Base-by-base conservation (phyloP, 2,113 vertebrate genomes). In the Zeus faber region DNA sequence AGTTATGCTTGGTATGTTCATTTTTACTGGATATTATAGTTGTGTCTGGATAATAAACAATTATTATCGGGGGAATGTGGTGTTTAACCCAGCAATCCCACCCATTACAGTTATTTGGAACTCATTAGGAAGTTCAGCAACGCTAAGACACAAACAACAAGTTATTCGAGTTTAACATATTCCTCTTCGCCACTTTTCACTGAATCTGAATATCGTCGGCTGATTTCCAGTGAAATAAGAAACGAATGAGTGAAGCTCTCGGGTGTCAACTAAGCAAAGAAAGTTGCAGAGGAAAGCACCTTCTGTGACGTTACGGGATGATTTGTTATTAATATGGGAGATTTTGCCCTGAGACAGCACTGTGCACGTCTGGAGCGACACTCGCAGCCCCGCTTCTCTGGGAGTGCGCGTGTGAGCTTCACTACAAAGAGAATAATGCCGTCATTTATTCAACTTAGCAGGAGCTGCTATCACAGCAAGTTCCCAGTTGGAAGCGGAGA, bases 381-480 rank as follows among this genome's bases (percentile, higher is more conserved):
- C 21, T 23, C 22, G 5, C 1, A 5, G 14, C 3, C 7, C 14
- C 37, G n/a, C 5, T 40, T 2, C n/a, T 35, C 37, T 47, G 61
- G 54, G 27, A 24, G 35, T 22, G 29, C 18, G 33, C 49, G 21
- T 49, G 46, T 31, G 20, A 24, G 58, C 55, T 50, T 35, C 11
- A 24, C 54, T 35, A 60, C 61, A 59, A 53, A 54, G 57, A 47
- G 44, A 51, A 53, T 44, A 45, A 47, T 7, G 6, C 24, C 31
- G 44, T 70, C 47, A 66, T 70, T 74, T 72, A 59, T 72, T 74
- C 54, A 72, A 20, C 40, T 58, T 50, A 58, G 49, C 53, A 44
- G 8, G 2, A 25, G 22, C 60, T 51, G 31, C 54, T 53, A 58
- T 65, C 50, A 48, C 37, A 52, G 62, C 22, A 16, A 22, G 27